Evolutionary conservation across 2,888 invertebrate genomes (phyloP).

Genomic region (Ecliptopera silaceata): DNA sequence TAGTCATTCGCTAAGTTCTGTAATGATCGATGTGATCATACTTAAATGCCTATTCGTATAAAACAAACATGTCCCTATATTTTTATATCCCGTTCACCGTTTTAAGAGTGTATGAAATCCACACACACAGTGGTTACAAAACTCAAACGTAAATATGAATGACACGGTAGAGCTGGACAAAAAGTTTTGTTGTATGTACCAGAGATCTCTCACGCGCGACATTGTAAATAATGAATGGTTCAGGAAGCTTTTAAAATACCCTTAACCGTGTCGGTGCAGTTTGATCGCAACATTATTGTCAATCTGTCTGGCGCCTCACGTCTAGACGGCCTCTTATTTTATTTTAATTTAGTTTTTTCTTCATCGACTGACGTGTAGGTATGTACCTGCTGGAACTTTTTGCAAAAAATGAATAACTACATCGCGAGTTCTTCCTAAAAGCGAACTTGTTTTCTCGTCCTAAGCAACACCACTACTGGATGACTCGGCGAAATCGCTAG

Average conservation of each 20-base stretch:
- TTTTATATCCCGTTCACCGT: slow-evolving; percentile 3
- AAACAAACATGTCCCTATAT: neutral
- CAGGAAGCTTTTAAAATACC: slow-evolving; percentile 62
- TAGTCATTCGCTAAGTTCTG: neutral
- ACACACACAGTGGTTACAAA: neutral
- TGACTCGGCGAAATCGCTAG: slow-evolving; percentile 29
- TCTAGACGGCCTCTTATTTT: slow-evolving; percentile 52
- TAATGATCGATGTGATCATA: too few species aligned
- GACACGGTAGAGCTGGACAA: neutral
- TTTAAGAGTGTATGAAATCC: neutral
- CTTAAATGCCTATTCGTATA: neutral
- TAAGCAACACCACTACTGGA: slow-evolving; percentile 25
- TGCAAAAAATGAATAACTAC: slow-evolving; percentile 32
- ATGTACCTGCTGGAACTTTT: slow-evolving; percentile 34
- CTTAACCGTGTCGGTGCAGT: slow-evolving; percentile 46
- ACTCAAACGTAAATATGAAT: neutral
- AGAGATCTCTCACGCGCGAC: slow-evolving; percentile 30
- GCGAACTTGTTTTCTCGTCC: slow-evolving; percentile 18
- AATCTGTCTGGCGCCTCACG: slow-evolving; percentile 52
- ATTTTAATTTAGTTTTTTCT: slow-evolving; percentile 48
- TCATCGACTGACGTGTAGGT: slow-evolving; percentile 35
- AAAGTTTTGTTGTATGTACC: neutral
- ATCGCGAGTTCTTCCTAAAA: slow-evolving; percentile 14
- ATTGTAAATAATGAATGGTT: slow-evolving; percentile 42
- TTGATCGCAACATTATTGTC: slow-evolving; percentile 45